Conservation (phyloP, 2,797 vertebrate genomes). For the Pipistrellus nathusii region DNA sequence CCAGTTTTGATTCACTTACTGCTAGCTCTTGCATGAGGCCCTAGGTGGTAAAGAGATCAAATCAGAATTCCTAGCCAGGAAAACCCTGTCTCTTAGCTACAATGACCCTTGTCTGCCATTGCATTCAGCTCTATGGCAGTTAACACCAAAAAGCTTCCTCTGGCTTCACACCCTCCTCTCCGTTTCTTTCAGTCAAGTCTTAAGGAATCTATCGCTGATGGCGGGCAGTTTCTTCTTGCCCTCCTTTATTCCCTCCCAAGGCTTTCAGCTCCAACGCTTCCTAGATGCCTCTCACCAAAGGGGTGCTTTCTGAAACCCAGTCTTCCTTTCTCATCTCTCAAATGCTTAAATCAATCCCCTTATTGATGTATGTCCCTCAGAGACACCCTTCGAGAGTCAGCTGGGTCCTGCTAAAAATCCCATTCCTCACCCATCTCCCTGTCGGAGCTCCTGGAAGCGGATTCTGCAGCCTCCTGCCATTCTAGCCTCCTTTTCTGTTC, state of each 20-base stretch:
- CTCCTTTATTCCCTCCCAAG: conserved; percentile 29
- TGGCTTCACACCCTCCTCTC: conserved; percentile 18
- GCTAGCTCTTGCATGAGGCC: conserved; percentile 55
- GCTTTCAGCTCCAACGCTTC: conserved; percentile 39
- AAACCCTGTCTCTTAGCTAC: conserved; percentile 61
- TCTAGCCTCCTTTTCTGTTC: conserved; percentile 68
- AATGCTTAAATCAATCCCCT: conserved; percentile 25
- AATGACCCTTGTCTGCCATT: conserved; percentile 49
- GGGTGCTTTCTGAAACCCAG: conserved; percentile 56
- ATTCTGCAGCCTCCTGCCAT: conserved; percentile 66
- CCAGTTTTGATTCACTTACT: conserved; percentile 56
- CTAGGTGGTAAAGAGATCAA: conserved; percentile 73
- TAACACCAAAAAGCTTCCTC: conserved; percentile 63
- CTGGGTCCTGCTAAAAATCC: conserved; percentile 51
- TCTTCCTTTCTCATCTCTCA: conserved; percentile 28
- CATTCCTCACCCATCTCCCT: conserved; percentile 66
- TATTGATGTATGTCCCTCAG: conserved; percentile 44
- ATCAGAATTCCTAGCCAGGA: conserved; percentile 71
- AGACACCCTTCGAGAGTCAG: conserved; percentile 19
- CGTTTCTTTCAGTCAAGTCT: conserved; percentile 33
- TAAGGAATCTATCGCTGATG: not conserved
- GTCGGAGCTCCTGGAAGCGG: conserved; percentile 59
- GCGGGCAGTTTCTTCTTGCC: conserved; percentile 28
- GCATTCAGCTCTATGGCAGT: conserved; percentile 52
- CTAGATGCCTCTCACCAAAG: conserved; percentile 19